Evolutionary conservation across 2,797 vertebrate species (phyloP), one percentile per base, ranked within the genome.

Genomic region (Etheostoma perlongum): DNA sequence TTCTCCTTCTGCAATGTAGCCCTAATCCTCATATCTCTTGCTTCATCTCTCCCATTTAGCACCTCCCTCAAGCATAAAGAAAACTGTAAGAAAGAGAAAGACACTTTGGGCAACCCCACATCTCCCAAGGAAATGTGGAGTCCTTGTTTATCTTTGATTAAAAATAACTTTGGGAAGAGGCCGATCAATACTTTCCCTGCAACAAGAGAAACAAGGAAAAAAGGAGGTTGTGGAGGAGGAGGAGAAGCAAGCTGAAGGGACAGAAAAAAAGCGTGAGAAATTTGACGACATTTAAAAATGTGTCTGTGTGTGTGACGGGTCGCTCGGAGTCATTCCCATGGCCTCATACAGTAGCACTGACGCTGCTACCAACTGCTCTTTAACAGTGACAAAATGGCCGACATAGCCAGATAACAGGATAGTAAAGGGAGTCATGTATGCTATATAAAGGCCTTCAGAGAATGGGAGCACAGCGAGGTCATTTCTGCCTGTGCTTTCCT

Each of bases 161-260:
- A 92, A 95, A 95, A 95, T 95, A 95, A 93, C 94, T 93, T 94
- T 95, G 94, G 93, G 94, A 96, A 95, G 92, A 88, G 48, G 88
- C 73, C 85, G 93, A 95, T 95, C 94, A 78, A 95, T 96, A 94
- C 85, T 86, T 94, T 95, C 93, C 94, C 93, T 94, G 73, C 64
- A 46, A 87, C 86, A 51, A 74, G 78, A 82, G 76, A 69, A 81
- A 81, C 13, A 27, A 30, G 85, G 52, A 58, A 68, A 67, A 53
- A 59, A 60, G 55, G 78, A 59, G 78, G 63, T 54, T 48, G 71
- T 12, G 59, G 59, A 49, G 65, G 74, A 84, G 73, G 79, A 60
- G 85, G 65, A 82, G 79, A 44, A 61, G 78, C 54, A 9, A 84
- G 84, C 67, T 59, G 83, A 84, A 80, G 63, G 82, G 83, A 79